Evolutionary conservation across 2,797 vertebrate species (phyloP).

Genomic region (Manis crassicaudata): DNA sequence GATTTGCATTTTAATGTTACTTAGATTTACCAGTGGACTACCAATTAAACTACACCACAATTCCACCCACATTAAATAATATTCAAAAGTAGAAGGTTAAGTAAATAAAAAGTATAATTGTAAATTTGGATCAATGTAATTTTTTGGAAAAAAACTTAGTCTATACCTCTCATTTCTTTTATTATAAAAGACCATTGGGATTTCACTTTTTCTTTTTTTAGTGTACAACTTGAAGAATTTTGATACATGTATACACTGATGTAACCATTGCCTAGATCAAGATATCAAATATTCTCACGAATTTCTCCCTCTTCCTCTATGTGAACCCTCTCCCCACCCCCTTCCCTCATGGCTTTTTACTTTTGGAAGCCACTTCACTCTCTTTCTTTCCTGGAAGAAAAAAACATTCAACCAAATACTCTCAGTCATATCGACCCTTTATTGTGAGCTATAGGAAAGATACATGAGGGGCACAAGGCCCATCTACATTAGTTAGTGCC

Average conservation of each 20-base stretch:
- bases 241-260: too few species aligned
- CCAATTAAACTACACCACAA: not conserved
- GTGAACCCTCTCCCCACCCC: too few species aligned
- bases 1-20: not conserved
- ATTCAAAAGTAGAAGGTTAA: not conserved
- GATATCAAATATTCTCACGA: too few species aligned
- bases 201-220: not conserved
- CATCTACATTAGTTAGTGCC: not conserved
- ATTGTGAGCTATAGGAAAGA: not conserved
- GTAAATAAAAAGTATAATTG: not conserved
- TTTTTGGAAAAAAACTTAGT: constrained; percentile 23
- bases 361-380: not conserved
- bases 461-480: not conserved
- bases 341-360: not conserved
- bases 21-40: not conserved
- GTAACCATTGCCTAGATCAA: too few species aligned
- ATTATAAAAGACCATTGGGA: not conserved
- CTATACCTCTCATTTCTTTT: not conserved
- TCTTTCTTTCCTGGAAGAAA: constrained; percentile 1
- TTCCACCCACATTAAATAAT: not conserved
- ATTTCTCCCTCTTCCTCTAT: too few species aligned
- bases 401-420: not conserved
- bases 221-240: too few species aligned
- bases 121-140: not conserved
- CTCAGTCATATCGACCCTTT: not conserved